phyloP scores from a whole-genome alignment of 2,113 vertebrate species.

The Corynorhinus townsendii region DNA sequence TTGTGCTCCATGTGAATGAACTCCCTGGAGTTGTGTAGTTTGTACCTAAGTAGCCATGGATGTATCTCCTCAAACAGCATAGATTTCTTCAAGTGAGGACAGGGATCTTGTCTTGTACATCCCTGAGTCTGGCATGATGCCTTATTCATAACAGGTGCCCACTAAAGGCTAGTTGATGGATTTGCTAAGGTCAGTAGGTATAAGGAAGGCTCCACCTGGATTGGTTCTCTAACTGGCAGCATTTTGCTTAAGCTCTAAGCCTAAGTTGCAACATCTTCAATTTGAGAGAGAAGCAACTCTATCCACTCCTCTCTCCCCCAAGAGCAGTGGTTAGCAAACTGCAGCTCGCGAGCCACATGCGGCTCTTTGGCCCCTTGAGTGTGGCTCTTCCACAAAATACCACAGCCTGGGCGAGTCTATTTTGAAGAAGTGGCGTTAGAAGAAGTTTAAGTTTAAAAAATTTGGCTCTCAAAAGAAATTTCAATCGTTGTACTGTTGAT shows the following conservation, averaged over 20 bases:
- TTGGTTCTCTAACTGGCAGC: neutral
- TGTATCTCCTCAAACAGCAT: neutral
- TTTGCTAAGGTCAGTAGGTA: neutral
- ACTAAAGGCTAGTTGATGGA: neutral
- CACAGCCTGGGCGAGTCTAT: no score
- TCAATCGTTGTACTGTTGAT: no score
- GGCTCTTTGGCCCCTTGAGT: no score
- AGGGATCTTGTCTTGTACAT: neutral
- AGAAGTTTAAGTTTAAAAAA: no score
- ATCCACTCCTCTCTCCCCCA: neutral
- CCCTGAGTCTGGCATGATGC: neutral
- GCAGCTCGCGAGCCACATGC: no score
- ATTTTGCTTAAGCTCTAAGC: neutral
- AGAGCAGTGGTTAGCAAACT: no score
- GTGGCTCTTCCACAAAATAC: no score
- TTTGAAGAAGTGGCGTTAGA: no score
- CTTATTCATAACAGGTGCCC: neutral
- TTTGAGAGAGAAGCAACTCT: neutral
- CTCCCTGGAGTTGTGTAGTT: neutral
- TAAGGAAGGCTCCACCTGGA: neutral
- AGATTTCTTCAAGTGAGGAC: neutral
- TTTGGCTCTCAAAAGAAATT: no score
- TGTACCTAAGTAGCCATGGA: no score
- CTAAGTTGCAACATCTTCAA: neutral
- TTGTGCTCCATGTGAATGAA: neutral